Evolutionary conservation across 2,888 invertebrate species (phyloP).

Genomic region (Uropetala carovei): DNA sequence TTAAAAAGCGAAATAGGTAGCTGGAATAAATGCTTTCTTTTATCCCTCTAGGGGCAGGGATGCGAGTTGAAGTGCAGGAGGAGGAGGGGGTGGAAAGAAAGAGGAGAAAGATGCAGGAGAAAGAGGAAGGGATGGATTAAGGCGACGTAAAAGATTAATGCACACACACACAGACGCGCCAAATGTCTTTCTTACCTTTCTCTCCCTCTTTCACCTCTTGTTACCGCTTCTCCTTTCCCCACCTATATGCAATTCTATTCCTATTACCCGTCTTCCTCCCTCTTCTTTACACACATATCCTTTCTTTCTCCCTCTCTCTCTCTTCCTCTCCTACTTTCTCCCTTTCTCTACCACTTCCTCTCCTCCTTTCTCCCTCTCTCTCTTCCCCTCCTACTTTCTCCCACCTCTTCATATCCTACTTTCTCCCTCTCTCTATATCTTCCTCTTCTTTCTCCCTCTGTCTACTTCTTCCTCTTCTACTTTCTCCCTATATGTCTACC

Average conservation of each 20-base stretch:
- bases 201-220: not conserved
- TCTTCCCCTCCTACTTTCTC: too few species aligned
- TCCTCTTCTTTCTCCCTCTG: too few species aligned
- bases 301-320: not conserved
- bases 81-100: not conserved
- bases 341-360: not conserved
- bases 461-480: too few species aligned
- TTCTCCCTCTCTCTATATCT: not conserved
- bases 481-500: too few species aligned
- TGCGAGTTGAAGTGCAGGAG: not conserved
- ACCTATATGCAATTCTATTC: not conserved
- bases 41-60: not conserved
- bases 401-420: not conserved
- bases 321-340: not conserved
- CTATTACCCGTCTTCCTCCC: not conserved
- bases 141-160: slow-evolving; percentile 17
- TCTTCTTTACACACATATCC: not conserved
- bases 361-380: not conserved
- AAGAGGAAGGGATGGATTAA: not conserved
- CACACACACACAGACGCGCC: not conserved
- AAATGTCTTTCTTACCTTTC: not conserved
- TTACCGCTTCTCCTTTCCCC: not conserved
- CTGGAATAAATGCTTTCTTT: not conserved
- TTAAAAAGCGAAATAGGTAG: not conserved
- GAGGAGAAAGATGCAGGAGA: not conserved